Base-by-base conservation (phyloP, 2,797 vertebrate genomes). In the Enteromius radiatus region DNA sequence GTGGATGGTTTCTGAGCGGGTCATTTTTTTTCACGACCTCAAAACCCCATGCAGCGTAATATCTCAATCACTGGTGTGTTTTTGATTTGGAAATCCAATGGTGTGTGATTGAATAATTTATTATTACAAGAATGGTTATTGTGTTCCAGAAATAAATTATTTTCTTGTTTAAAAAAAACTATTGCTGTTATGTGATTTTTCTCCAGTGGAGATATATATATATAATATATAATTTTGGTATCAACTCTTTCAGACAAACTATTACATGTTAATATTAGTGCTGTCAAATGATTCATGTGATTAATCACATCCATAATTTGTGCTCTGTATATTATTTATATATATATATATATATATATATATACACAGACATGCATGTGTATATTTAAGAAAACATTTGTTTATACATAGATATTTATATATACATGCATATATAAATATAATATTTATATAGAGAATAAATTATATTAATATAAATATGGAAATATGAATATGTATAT, bases 141-240 rank as follows among this genome's bases (percentile, higher is more conserved):
- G 93, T 94, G 89, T 93, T 93, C 78, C 68, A 88, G 93, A 89
- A 95, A 95, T 94, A 95, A 95, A 95, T 92, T 94, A 95, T 94
- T 95, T 95, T 95, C 92, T 94, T 92, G 92, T 93, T 83, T 67
- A 82, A 93, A 88, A 89, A 93, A 92, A 75, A 84, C 28, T 1
- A 9, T 28, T 69, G 61, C 21, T 38, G 26, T 64, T 45, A n/a
- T 1, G n/a, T 76, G 33, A 8, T 59, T 61, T 28, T 76, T 61
- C 36, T 28, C 33, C 23, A n/a, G 31, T 17, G 4, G 54, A 21
- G 5, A 10, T 63, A 33, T 28, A 17, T 33, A 10, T 31, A 31
- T 23, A 47, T 64, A 36, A 36, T 36, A 36, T 36, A 36, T 36
- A 36, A 36, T 28, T 4, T 19, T 4, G 8, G 15, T 19, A 47